Base-by-base conservation (phyloP, 2,888 invertebrate species). In the Lycia hirtaria region DNA sequence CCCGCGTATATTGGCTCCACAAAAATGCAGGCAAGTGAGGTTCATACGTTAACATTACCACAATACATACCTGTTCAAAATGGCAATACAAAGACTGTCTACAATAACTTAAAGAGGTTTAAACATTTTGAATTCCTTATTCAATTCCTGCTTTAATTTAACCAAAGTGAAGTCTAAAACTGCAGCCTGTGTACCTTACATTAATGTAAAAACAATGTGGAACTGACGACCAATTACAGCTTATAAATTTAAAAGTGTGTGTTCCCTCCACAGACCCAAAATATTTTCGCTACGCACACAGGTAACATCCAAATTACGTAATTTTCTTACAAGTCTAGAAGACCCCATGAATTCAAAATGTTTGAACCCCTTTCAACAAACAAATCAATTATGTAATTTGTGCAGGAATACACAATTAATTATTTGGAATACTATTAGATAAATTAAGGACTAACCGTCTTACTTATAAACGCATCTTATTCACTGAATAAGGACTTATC, bases 31-130 rank as follows among this genome's bases (percentile, higher is more conserved):
- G 32, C 32, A 45, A 33, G 45, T 33, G 45, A 45, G 45, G 45
- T 33, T 33, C 45, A 45, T 33, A 45, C 9, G 26, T 17, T 24
- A 24, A n/a, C 24, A 35, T 22, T 35, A 44, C 33, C 6, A 56
- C 26, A 33, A 38, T 30, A 60, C 60, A 70, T 65, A 63, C 65
- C 66, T 65, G 75, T 72, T 68, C 67, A 71, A 72, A 72, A 79
- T 76, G 81, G 82, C 81, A 81, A 79, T 78, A 81, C 73, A 40
- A n/a, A 30, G 5, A 47, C 4, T 45, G 17, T 57, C 38, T 43
- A 33, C 2, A 22, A 41, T 26, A 30, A 41, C 24, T 22, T 17
- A 32, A 50, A 26, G 30, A 26, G 56, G 40, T 47, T 33, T 10
- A 24, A 24, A 47, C 54, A 47, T 30, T 30, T 44, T 44, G 24